These are phyloP conservation scores for Gastracanthus pulcherrimus DNA, from an alignment of 2,888 invertebrate genomes.

Conservation along the genomic window DNA sequence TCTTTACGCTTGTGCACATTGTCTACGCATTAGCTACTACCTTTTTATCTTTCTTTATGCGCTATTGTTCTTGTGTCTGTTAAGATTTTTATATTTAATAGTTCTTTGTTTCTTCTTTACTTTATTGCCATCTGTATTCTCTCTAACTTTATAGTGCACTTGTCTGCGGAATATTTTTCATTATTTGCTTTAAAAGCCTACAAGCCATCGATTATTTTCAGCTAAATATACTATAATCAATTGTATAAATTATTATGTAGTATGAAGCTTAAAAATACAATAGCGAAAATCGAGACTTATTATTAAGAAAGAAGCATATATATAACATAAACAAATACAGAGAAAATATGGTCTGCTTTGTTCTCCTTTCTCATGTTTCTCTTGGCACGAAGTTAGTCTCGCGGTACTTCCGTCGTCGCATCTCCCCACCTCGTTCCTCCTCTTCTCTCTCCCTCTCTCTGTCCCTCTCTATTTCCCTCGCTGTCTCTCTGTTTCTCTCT, in stretches of 20 bases:
- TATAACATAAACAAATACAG: neutral
- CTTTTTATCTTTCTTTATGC: slow-evolving; percentile 46
- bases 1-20: slow-evolving; percentile 40
- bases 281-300: no score
- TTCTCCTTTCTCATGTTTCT: slow-evolving; percentile 51
- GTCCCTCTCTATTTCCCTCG: no score
- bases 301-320: neutral
- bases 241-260: no score
- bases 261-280: no score
- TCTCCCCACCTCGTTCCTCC: slow-evolving; percentile 57
- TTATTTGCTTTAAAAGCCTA: no score
- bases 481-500: no score
- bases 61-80: slow-evolving; percentile 6
- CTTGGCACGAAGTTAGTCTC: slow-evolving; percentile 53
- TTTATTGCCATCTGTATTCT: neutral
- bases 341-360: slow-evolving; percentile 9
- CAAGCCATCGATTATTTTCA: no score
- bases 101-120: slow-evolving; percentile 16
- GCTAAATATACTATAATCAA: no score
- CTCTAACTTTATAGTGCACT: slow-evolving; percentile 10
- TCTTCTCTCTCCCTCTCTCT: no score
- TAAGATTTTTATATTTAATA: slow-evolving; percentile 17
- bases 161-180: neutral
- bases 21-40: slow-evolving; percentile 36
- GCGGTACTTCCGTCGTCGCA: slow-evolving; percentile 30